Evolutionary conservation across 2,797 vertebrate genomes (phyloP).

Genomic region (Scomberomorus guttatus): DNA sequence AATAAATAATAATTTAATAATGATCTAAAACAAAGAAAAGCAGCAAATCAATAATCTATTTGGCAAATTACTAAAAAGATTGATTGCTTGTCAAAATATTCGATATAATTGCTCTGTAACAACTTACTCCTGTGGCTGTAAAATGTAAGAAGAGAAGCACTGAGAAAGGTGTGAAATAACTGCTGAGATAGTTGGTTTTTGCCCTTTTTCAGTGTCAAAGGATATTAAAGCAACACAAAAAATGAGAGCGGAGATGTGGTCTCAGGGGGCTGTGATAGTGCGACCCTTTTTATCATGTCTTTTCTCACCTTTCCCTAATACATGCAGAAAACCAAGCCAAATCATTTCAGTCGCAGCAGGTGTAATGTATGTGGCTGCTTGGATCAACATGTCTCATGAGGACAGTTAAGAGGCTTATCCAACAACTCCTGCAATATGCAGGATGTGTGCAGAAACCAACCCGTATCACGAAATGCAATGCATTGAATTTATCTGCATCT

Average conservation of each 20-base stretch:
- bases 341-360: slow-evolving; percentile 29
- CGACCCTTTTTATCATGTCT: slow-evolving; percentile 5
- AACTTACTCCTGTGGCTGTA: too few species aligned
- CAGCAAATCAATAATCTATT: not conserved
- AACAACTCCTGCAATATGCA: not conserved
- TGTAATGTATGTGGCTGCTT: slow-evolving; percentile 30
- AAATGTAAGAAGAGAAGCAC: not conserved
- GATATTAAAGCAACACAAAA: not conserved
- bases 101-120: too few species aligned
- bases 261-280: not conserved
- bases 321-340: not conserved
- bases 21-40: not conserved
- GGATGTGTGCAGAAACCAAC: slow-evolving; percentile 37
- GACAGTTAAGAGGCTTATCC: slow-evolving; percentile 56
- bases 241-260: not conserved
- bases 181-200: not conserved
- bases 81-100: not conserved
- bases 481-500: slow-evolving; percentile 25
- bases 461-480: slow-evolving; percentile 8
- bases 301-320: slow-evolving; percentile 17
- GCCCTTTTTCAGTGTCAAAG: slow-evolving; percentile 3
- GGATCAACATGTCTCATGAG: slow-evolving; percentile 51
- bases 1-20: not conserved
- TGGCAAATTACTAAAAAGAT: not conserved
- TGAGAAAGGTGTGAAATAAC: not conserved